Evolutionary conservation across 2,113 vertebrate species (phyloP).

Genomic region (Halcyon malimbica): DNA sequence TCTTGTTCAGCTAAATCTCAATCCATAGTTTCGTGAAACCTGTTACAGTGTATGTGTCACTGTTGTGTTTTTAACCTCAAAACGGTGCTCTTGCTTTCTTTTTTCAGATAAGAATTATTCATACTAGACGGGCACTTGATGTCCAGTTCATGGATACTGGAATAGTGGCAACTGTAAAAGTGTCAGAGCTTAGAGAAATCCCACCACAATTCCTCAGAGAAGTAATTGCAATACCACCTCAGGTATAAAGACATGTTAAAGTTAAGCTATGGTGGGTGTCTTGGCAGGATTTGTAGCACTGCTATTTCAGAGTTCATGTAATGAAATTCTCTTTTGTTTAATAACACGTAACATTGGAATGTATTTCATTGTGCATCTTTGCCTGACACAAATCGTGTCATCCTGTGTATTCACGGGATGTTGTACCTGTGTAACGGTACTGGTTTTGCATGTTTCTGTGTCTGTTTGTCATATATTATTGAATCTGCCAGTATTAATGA

Average conservation of each 20-base stretch:
- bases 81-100: background rate
- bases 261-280: background rate
- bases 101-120: slow-evolving; percentile 86
- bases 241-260: slow-evolving; percentile 74
- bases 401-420: background rate
- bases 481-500: background rate
- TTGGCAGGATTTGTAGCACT: background rate
- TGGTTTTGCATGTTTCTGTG: background rate
- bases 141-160: slow-evolving; percentile 88
- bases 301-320: background rate
- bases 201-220: slow-evolving; percentile 83
- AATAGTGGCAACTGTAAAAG: slow-evolving; percentile 84
- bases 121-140: slow-evolving; percentile 86
- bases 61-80: background rate
- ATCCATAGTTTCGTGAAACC: background rate
- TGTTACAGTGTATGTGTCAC: background rate
- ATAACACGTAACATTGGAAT: background rate
- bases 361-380: background rate
- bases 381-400: background rate
- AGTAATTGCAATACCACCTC: slow-evolving; percentile 85
- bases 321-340: background rate
- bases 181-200: slow-evolving; percentile 90
- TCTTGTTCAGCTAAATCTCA: background rate
- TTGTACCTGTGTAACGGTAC: background rate
- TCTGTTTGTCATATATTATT: background rate